Evolutionary conservation across 2,888 invertebrate species (phyloP).

Genomic region (Archaeoteleia sp.): DNA sequence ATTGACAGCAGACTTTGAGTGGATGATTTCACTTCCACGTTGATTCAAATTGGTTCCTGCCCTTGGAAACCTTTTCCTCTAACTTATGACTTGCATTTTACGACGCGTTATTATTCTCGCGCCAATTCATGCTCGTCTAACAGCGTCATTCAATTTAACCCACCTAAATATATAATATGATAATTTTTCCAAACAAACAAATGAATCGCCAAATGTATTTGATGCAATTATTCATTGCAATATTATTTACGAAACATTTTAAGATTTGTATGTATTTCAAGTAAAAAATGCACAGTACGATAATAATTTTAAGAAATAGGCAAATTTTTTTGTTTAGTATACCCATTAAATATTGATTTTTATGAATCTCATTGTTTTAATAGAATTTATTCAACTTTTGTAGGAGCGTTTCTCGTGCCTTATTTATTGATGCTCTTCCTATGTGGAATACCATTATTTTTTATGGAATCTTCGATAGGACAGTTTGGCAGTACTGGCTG

Average conservation of each 20-base stretch:
- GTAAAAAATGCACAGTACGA: no score
- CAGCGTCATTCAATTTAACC: constrained; percentile 22
- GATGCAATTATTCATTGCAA: constrained; percentile 17
- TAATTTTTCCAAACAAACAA: constrained; percentile 28
- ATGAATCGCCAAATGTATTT: constrained; percentile 2
- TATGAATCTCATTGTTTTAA: no score
- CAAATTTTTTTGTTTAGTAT: no score
- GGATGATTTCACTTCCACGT: constrained; percentile 59
- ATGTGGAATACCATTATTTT: constrained; percentile 91
- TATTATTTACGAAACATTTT: no score
- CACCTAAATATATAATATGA: constrained; percentile 18
- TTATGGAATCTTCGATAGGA: constrained; percentile 90
- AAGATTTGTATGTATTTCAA: no score
- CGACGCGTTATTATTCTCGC: constrained; percentile 15
- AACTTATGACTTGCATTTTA: constrained; percentile 32
- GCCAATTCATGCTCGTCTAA: constrained; percentile 34
- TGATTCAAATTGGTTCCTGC: constrained; percentile 56
- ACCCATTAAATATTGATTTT: no score
- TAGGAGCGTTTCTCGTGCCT: constrained; percentile 92
- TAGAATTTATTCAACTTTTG: no score
- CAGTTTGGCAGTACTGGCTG: constrained; percentile 90
- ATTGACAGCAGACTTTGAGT: constrained; percentile 59
- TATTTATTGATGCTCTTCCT: constrained; percentile 87
- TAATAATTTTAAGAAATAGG: no score
- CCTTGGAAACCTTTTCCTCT: constrained; percentile 61